phyloP scores from a whole-genome alignment of 1,140 invertebrate species.

The Cyclina sinensis region DNA sequence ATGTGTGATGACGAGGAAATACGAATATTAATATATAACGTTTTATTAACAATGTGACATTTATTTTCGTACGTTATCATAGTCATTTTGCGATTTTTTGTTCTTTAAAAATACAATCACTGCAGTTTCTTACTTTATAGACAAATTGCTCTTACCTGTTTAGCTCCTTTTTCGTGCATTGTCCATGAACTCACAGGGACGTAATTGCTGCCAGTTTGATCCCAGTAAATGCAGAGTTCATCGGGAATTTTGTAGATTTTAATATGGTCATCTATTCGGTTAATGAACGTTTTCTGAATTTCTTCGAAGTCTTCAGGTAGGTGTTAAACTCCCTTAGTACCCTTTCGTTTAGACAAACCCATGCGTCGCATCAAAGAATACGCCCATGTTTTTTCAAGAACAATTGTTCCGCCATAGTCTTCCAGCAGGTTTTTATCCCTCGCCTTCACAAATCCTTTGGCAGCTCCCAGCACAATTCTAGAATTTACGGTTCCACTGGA shows the following conservation, averaged over 20 bases:
- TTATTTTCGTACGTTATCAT: no score
- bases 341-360: slow-evolving; percentile 18
- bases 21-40: no score
- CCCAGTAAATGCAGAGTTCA: slow-evolving; percentile 16
- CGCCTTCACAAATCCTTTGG: background rate
- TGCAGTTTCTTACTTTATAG: no score
- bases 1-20: no score
- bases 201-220: background rate
- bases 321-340: slow-evolving; percentile 12
- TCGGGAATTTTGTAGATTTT: slow-evolving; percentile 14
- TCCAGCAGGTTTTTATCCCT: background rate
- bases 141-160: no score
- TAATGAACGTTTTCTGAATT: background rate
- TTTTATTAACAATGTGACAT: no score
- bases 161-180: background rate
- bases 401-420: slow-evolving; percentile 31
- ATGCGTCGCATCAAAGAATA: background rate
- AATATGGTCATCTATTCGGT: background rate
- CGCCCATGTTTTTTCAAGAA: slow-evolving; percentile 3
- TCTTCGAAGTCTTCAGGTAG: background rate
- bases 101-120: no score
- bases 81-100: no score
- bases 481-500: background rate
- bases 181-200: background rate
- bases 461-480: background rate